These are phyloP conservation scores for Drosophila parabipectinata DNA, from an alignment of 1,140 invertebrate species.

Conservation along the genomic window DNA sequence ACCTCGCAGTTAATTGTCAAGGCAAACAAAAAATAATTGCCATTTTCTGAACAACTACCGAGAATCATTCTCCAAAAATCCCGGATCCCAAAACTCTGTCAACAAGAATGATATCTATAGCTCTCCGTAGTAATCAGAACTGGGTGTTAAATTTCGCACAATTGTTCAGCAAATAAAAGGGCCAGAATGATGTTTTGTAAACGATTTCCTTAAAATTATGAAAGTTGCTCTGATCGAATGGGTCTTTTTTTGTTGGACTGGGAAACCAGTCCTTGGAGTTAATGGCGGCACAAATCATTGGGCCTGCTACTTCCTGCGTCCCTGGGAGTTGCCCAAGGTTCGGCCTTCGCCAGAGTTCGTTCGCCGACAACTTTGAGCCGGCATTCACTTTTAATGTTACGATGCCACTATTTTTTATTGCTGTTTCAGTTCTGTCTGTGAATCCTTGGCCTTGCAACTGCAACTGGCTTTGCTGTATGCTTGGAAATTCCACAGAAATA, in stretches of 20 bases:
- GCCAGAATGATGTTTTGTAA: constrained; percentile 22
- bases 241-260: constrained; percentile 16
- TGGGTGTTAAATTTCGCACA: constrained; percentile 47
- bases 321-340: constrained; percentile 56
- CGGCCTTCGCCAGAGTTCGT: constrained; percentile 65
- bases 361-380: constrained; percentile 20
- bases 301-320: constrained; percentile 59
- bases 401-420: constrained; percentile 3
- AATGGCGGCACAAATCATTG: constrained; percentile 35
- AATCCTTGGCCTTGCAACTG: neutral
- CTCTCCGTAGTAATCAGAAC: constrained; percentile 11
- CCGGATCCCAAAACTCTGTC: constrained; percentile 27
- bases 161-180: constrained; percentile 25
- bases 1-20: constrained; percentile 39
- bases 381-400: constrained; percentile 57
- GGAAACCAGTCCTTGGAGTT: constrained; percentile 54
- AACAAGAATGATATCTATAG: constrained; percentile 1
- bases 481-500: constrained; percentile 37
- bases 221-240: constrained; percentile 42
- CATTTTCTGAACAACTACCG: constrained; percentile 20
- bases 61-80: constrained; percentile 20
- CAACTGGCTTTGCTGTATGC: neutral
- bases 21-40: constrained; percentile 28
- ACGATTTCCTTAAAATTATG: constrained; percentile 49
- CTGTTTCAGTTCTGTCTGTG: constrained; percentile 1